Conservation (phyloP, 2,888 invertebrate genomes). For the Patella depressa region DNA sequence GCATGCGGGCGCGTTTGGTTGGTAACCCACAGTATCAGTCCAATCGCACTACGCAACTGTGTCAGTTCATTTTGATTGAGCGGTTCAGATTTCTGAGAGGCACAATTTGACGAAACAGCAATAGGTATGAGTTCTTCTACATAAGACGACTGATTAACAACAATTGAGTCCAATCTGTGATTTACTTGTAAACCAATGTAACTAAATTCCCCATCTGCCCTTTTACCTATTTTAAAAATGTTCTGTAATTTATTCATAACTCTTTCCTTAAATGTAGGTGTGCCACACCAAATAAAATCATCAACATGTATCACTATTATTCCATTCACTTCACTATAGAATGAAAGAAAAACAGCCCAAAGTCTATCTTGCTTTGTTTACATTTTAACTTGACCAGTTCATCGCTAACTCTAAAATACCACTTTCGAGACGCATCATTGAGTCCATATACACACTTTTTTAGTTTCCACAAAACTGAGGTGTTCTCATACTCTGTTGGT, state of each 20-base stretch:
- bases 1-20: no score
- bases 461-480: not conserved
- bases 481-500: not conserved
- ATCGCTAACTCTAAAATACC: not conserved
- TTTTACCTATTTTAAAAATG: not conserved
- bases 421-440: not conserved
- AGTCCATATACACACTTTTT: not conserved
- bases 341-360: not conserved
- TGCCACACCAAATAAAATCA: not conserved
- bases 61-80: no score
- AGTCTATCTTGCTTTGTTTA: not conserved
- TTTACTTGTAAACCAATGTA: not conserved
- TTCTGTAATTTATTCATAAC: not conserved
- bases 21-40: no score
- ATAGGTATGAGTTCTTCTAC: no score
- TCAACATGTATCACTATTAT: not conserved
- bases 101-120: no score
- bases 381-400: not conserved
- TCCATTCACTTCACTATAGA: not conserved
- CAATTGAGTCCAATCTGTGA: not conserved
- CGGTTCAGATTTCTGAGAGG: no score
- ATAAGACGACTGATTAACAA: no score
- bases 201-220: not conserved
- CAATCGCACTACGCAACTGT: no score
- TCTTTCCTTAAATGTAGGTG: not conserved